Conservation (phyloP, 2,888 invertebrate species). For the Heliconius hortense region DNA sequence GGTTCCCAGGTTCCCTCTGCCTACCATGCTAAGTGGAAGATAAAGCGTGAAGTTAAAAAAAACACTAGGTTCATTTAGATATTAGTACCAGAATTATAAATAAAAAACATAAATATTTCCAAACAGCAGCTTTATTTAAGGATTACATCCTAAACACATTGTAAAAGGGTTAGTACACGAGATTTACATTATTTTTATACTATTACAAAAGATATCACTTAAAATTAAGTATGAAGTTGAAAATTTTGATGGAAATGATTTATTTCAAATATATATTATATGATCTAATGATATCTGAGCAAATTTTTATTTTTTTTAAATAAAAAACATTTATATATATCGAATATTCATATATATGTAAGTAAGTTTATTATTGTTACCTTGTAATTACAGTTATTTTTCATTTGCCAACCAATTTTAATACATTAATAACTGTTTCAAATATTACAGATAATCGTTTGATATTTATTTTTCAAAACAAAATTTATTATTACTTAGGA, state of each 20-base stretch:
- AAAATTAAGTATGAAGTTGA: not conserved
- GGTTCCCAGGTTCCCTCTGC: not conserved
- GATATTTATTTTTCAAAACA: not conserved
- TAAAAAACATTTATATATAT: too few relatives aligned
- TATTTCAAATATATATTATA: not conserved
- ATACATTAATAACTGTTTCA: not conserved
- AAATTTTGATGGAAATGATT: not conserved
- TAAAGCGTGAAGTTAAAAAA: too few relatives aligned
- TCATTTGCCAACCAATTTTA: not conserved
- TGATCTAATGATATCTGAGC: not conserved
- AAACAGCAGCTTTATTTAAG: constrained; percentile 37
- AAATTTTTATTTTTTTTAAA: not conserved
- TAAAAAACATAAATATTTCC: constrained; percentile 1
- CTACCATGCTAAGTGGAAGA: too few relatives aligned
- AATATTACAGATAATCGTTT: not conserved
- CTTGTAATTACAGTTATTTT: too few relatives aligned
- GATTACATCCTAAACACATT: constrained; percentile 42
- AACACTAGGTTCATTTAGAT: too few relatives aligned
- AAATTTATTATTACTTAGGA: not conserved
- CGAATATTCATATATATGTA: not conserved
- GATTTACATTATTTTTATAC: constrained; percentile 26
- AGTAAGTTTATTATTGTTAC: too few relatives aligned
- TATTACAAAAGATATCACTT: not conserved
- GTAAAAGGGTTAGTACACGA: constrained; percentile 12
- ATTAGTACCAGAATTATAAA: not conserved